These are phyloP conservation scores for Neodiprion pinetum DNA, from an alignment of 1,140 invertebrate genomes.

Conservation along the genomic window DNA sequence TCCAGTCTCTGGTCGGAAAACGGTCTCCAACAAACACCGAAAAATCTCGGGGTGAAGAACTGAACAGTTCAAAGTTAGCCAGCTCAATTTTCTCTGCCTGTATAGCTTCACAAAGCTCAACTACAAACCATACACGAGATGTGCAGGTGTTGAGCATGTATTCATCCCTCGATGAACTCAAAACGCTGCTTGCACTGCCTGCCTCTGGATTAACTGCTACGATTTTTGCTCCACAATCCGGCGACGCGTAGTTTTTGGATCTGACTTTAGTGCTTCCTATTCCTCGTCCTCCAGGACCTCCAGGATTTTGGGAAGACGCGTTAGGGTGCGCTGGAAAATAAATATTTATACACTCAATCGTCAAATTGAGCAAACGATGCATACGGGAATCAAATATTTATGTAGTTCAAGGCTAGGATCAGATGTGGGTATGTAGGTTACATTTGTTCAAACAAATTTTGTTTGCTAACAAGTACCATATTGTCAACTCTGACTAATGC, in stretches of 20 bases:
- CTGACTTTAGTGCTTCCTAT: constrained; percentile 69
- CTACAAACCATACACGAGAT: constrained; percentile 92
- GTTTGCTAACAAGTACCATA: too few species aligned
- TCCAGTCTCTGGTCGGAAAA: constrained; percentile 93
- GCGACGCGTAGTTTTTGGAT: constrained; percentile 92
- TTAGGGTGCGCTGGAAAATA: constrained; percentile 53
- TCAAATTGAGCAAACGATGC: too few species aligned
- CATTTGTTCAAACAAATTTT: constrained; percentile 43
- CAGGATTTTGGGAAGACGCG: constrained; percentile 55
- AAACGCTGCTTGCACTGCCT: constrained; percentile 80
- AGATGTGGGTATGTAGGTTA: constrained; percentile 59
- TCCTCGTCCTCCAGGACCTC: constrained; percentile 41
- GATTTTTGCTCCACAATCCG: constrained; percentile 97
- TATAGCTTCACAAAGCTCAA: constrained; percentile 97
- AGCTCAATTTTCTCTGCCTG: constrained; percentile 94
- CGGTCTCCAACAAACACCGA: constrained; percentile 87
- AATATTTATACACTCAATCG: background rate
- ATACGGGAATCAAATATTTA: background rate
- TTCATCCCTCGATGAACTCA: constrained; percentile 91
- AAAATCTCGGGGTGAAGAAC: constrained; percentile 93
- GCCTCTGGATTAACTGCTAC: constrained; percentile 91
- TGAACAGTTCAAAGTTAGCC: constrained; percentile 98
- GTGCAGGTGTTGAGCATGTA: constrained; percentile 98
- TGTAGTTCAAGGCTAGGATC: constrained; percentile 29
- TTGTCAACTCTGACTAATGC: too few species aligned